Percentiles rank a stretch among this genome's conserved stretches.
These are phyloP conservation scores for Heliconius congener DNA, from an alignment of 1,140 invertebrate species.

Conservation along the genomic window DNA sequence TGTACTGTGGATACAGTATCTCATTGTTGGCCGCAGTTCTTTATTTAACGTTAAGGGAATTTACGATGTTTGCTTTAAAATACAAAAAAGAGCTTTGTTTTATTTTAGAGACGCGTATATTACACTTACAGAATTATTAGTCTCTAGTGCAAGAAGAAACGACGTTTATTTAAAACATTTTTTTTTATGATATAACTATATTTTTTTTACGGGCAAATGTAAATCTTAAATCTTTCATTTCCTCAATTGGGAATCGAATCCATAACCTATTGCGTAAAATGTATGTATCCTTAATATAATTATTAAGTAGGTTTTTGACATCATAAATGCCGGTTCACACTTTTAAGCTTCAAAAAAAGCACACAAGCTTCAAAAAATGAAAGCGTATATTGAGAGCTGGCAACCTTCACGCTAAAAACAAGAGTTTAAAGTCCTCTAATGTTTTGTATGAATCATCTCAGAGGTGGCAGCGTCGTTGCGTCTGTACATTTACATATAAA, in stretches of 20 bases:
- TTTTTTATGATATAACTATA: too few species aligned
- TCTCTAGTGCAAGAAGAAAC: neutral
- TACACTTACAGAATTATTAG: neutral
- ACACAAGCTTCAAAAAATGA: neutral
- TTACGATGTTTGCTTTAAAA: neutral
- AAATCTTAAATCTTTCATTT: too few species aligned
- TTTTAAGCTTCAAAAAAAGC: neutral
- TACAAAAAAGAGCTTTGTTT: constrained; percentile 3
- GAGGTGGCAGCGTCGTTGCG: constrained; percentile 28
- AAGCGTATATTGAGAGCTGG: neutral
- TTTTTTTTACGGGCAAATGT: too few species aligned
- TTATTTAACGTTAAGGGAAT: neutral
- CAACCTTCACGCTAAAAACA: constrained; percentile 29
- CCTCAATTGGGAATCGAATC: too few species aligned
- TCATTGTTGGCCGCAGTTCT: neutral
- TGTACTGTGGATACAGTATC: neutral
- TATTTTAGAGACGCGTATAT: neutral
- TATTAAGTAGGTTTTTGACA: neutral
- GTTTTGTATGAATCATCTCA: constrained; percentile 19
- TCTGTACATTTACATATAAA: constrained; percentile 14
- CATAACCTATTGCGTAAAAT: neutral
- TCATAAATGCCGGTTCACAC: neutral
- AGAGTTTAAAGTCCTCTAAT: constrained; percentile 13
- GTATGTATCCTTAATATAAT: neutral
- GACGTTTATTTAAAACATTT: too few species aligned